Evolutionary conservation across 2,113 vertebrate genomes (phyloP).

Genomic region (Brienomyrus brachyistius): DNA sequence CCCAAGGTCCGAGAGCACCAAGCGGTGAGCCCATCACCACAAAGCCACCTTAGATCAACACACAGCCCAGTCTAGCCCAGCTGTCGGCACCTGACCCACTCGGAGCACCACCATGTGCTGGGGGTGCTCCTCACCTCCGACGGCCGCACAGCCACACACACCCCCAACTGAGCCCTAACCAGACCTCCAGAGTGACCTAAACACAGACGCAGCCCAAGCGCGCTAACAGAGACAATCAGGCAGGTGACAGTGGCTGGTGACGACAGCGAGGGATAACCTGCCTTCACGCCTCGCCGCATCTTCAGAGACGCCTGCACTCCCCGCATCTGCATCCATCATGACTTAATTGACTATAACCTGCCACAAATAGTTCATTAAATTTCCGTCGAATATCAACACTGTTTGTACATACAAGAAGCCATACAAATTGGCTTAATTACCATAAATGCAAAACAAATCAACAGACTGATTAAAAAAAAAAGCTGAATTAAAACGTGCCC

Average conservation of each 20-base stretch:
- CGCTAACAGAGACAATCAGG: neutral
- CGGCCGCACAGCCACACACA: neutral
- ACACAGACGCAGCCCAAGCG: neutral
- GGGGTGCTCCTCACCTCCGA: no score
- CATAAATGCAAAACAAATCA: slow-evolving; percentile 9
- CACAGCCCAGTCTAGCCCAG: neutral
- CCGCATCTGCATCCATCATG: neutral
- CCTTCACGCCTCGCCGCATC: neutral
- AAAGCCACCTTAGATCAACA: neutral
- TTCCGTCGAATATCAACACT: neutral
- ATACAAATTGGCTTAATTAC: slow-evolving; percentile 12
- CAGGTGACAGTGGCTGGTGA: neutral
- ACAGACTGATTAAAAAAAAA: slow-evolving; percentile 10
- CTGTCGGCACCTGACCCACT: neutral
- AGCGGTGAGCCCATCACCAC: neutral
- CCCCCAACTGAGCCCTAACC: neutral
- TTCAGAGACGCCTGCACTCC: neutral
- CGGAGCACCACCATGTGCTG: neutral
- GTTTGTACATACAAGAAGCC: slow-evolving; percentile 7
- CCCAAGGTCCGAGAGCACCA: neutral
- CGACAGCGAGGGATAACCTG: neutral
- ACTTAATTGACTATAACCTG: slow-evolving; percentile 12
- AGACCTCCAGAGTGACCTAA: neutral
- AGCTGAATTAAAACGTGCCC: neutral
- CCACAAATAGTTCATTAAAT: slow-evolving; percentile 4